Evolutionary conservation across 2,888 invertebrate genomes (phyloP).

Genomic region (Tineola bisselliella): DNA sequence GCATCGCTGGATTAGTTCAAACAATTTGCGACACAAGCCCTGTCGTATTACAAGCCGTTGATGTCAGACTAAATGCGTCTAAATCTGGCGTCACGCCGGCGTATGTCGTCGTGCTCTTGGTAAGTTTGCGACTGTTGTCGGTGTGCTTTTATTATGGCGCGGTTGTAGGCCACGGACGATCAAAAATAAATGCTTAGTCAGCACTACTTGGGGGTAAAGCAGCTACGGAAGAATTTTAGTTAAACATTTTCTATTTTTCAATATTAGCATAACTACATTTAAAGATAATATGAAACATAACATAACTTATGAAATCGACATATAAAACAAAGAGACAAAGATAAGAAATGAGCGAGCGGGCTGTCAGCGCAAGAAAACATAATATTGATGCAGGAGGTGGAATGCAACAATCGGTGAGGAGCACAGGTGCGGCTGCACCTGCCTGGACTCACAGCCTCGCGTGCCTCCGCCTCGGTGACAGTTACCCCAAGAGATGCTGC

Average conservation of each 20-base stretch:
- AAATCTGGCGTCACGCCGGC: conserved; percentile 30
- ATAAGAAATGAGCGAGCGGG: background rate
- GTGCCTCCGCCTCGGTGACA: background rate
- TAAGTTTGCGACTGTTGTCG: background rate
- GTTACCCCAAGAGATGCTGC: background rate
- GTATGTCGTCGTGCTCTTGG: background rate
- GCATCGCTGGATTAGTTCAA: conserved; percentile 2
- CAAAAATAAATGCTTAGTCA: conserved; percentile 10
- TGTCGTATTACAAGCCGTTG: conserved; percentile 25
- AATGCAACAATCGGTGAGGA: conserved; percentile 32
- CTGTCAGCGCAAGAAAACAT: background rate
- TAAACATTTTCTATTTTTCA: background rate
- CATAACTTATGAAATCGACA: background rate
- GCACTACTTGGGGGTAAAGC: background rate
- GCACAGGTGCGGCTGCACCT: conserved; percentile 57
- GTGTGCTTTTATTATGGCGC: conserved; percentile 20
- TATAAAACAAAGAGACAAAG: background rate
- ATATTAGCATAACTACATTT: no score
- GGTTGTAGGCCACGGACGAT: conserved; percentile 33
- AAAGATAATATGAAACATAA: background rate
- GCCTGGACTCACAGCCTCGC: conserved; percentile 22
- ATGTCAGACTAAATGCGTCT: conserved; percentile 29
- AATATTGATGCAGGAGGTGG: conserved; percentile 19
- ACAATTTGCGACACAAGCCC: background rate
- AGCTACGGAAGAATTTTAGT: background rate